phyloP scores from a whole-genome alignment of 2,113 vertebrate genomes.

The Myotis yumanensis region DNA sequence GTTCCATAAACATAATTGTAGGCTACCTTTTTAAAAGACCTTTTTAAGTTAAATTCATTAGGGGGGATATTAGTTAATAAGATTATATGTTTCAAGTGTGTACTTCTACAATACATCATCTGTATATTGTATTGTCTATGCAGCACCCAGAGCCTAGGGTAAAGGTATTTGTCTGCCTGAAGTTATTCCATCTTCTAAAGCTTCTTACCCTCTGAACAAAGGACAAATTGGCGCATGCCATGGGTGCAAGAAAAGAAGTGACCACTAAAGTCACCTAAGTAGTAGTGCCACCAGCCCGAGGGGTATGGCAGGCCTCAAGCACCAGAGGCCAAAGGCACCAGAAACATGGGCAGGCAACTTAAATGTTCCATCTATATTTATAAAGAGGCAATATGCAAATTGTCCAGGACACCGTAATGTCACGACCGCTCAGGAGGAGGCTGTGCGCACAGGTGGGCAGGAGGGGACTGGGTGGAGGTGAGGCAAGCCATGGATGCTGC shows the following conservation, averaged over 20 bases:
- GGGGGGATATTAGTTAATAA: background rate
- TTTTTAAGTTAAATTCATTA: background rate
- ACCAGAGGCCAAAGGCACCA: background rate
- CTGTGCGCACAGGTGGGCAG: too few species aligned
- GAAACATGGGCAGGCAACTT: slow-evolving; percentile 49
- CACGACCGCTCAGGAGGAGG: too few species aligned
- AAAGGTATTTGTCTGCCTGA: slow-evolving; percentile 20
- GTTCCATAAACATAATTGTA: slow-evolving; percentile 53
- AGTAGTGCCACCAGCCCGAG: too few species aligned
- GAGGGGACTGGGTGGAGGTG: too few species aligned
- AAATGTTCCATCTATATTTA: too few species aligned
- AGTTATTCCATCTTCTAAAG: slow-evolving; percentile 55
- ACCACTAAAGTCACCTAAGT: slow-evolving; percentile 27
- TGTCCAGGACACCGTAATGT: background rate
- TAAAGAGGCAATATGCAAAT: background rate
- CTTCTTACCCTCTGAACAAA: slow-evolving; percentile 2
- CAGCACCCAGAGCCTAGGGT: background rate
- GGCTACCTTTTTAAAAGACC: slow-evolving; percentile 33
- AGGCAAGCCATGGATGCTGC: too few species aligned
- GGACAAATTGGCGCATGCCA: slow-evolving; percentile 1
- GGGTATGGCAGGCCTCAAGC: slow-evolving; percentile 12
- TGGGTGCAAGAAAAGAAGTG: slow-evolving; percentile 2
- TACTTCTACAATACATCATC: background rate
- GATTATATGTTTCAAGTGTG: background rate
- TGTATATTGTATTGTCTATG: background rate